Evolutionary conservation across 2,888 invertebrate species (phyloP), one percentile per base, ranked within the genome.

Genomic region (Xestia ashworthii): DNA sequence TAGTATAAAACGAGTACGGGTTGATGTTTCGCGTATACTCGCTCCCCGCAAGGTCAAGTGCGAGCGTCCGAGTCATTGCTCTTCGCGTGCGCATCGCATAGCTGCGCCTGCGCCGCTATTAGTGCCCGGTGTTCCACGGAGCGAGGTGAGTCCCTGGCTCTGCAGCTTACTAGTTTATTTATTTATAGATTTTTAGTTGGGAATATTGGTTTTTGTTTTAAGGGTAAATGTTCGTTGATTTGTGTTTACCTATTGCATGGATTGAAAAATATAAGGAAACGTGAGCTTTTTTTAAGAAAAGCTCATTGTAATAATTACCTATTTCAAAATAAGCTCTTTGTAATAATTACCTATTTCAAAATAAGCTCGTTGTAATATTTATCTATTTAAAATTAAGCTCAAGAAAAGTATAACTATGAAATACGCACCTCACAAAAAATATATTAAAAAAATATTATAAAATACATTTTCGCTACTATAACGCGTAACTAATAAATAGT

Each of bases 41-140:
- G 92, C 91, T 89, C 85, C 91, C 89, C 89, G 91, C 96, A 96
- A 96, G 96, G 96, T 96, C 96, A 96, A 95, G 96, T 93, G 94
- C 95, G 94, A 94, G 91, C 93, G 91, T 90, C 93, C 92, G 90
- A 96, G 96, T 96, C 96, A 96, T 96, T 96, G 96, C 96, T 95
- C 96, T 90, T 92, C 93, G 92, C 91, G 89, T 88, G 89, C 84
- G 87, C 89, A 85, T 87, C 89, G 93, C 92, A 92, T 92, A 91
- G 90, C 87, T 91, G 93, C 93, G 91, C 88, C 80, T 77, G 90
- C 92, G 91, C 90, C 88, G 83, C 87, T 89, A 88, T 88, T 85
- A 85, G 88, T 87, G 86, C 83, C 78, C 83, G 72, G 80, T 87
- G 88, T 85, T 79, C 84, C 86, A 87, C 81, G 80, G 77, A 85